Evolutionary conservation across 1,140 invertebrate species (phyloP), one percentile per base, ranked within the genome.

Genomic region (Zaprionus camerounensis): DNA sequence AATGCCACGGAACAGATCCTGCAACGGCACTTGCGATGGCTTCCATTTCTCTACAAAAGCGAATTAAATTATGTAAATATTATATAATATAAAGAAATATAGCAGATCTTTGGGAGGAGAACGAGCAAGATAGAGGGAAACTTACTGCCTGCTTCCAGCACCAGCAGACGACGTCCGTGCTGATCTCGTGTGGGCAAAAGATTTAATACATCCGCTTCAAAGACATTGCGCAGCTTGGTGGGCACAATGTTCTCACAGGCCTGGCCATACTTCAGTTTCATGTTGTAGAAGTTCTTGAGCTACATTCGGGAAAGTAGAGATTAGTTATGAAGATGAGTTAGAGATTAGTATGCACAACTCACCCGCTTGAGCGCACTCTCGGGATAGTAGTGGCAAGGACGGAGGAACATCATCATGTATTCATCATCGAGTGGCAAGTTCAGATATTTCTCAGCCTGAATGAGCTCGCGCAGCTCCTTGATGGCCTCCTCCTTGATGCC

Each of bases 301-400:
- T 95, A 77, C 11, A 91, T 9, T 11, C 3, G 55, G 78, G 22
- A 58, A 65, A 51, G 11, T 1, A 6, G 7, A 17, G n/a, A 17
- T 46, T 17, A 46, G 41, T 17, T 1, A 44, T 1, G 3, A 7
- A n/a, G 5, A 46, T 11, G n/a, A 17, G 0, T 3, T 9, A 9
- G 41, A 9, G 7, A n/a, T 1, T 2, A 17, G 4, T 63, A 1
- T 15, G 1, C 9, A 15, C n/a, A 26, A 93, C 93, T 94, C 85
- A 95, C 94, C 80, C 96, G 83, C 65, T 94, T 94, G 46, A 94
- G 93, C 0, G 95, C 95, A 86, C 95, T 95, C 26, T 96, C 93
- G 2, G 95, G 93, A 82, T 96, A 96, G 78, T 94, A 96, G 91
- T 96, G 95, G 72, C 94, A 95, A 44, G 95, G 95, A 51, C 95